phyloP scores from a whole-genome alignment of 1,140 invertebrate species.

The Scaptomyza montana region DNA sequence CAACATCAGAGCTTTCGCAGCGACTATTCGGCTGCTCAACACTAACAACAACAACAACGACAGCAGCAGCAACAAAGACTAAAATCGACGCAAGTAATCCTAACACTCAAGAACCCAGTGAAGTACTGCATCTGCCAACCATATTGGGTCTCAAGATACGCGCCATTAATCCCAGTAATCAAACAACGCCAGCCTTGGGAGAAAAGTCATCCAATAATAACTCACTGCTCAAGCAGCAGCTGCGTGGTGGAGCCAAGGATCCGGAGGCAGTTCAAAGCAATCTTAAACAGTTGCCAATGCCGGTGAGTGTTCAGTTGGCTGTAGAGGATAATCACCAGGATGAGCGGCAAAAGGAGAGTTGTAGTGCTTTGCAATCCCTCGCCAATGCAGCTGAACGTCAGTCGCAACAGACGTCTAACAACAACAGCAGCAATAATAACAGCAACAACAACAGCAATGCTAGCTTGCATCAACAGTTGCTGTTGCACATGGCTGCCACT shows the following conservation, averaged over 20 bases:
- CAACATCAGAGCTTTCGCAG: slow-evolving; percentile 74
- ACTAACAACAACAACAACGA: slow-evolving; percentile 14
- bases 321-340: slow-evolving; percentile 26
- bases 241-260: slow-evolving; percentile 82
- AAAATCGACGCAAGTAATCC: slow-evolving; percentile 3
- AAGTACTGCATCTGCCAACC: slow-evolving; percentile 74
- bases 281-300: slow-evolving; percentile 5
- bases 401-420: slow-evolving; percentile 37
- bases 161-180: slow-evolving; percentile 50
- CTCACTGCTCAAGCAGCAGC: slow-evolving; percentile 76
- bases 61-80: background rate
- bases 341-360: slow-evolving; percentile 29
- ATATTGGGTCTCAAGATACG: slow-evolving; percentile 74
- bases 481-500: slow-evolving; percentile 72
- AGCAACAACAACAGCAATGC: slow-evolving; percentile 20
- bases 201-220: slow-evolving; percentile 65
- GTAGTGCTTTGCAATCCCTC: slow-evolving; percentile 64
- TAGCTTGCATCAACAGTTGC: slow-evolving; percentile 70
- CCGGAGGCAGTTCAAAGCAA: slow-evolving; percentile 37
- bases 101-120: slow-evolving; percentile 1
- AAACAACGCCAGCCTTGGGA: slow-evolving; percentile 9
- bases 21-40: slow-evolving; percentile 68
- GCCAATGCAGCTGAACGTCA: slow-evolving; percentile 76
- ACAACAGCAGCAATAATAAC: no score
- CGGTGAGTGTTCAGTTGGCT: background rate